A percentile compares a stretch with the other conserved stretches of the same genome.
phyloP scores from a whole-genome alignment of 2,888 invertebrate genomes.

The Syritta pipiens region DNA sequence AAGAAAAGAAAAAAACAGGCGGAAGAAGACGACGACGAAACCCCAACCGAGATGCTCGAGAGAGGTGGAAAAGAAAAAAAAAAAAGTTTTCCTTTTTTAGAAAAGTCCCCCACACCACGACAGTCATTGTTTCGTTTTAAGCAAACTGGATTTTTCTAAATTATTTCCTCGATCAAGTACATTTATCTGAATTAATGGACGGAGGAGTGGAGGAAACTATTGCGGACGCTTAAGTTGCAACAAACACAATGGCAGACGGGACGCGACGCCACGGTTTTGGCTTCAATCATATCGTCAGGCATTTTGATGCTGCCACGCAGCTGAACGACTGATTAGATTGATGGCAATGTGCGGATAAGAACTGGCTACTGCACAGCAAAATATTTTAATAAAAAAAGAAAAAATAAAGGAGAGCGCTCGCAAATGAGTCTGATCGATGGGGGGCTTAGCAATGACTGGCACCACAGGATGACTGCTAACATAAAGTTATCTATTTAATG shows the following conservation, averaged over 20 bases:
- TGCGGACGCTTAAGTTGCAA: too few relatives aligned
- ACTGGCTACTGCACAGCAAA: slow-evolving; percentile 42
- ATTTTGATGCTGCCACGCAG: slow-evolving; percentile 55
- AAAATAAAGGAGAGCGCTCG: slow-evolving; percentile 26
- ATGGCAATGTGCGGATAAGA: slow-evolving; percentile 54
- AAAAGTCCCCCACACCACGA: slow-evolving; percentile 34
- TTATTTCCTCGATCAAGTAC: slow-evolving; percentile 65
- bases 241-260: slow-evolving; percentile 8
- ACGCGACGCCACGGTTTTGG: slow-evolving; percentile 47
- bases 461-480: slow-evolving; percentile 47
- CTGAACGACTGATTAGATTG: slow-evolving; percentile 64
- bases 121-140: slow-evolving; percentile 65
- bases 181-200: slow-evolving; percentile 68
- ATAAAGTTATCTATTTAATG: slow-evolving; percentile 65
- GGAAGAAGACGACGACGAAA: background rate
- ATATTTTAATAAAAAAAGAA: slow-evolving; percentile 43
- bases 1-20: slow-evolving; percentile 14
- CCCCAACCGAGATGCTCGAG: background rate
- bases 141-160: slow-evolving; percentile 67
- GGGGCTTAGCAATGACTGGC: slow-evolving; percentile 48
- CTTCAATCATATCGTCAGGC: slow-evolving; percentile 69
- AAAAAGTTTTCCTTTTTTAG: too few relatives aligned
- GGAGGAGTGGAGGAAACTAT: slow-evolving; percentile 33
- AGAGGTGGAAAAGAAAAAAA: slow-evolving; percentile 19
- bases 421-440: slow-evolving; percentile 64